Evolutionary conservation across 2,113 vertebrate species (phyloP).

Genomic region (Heliornis fulica): DNA sequence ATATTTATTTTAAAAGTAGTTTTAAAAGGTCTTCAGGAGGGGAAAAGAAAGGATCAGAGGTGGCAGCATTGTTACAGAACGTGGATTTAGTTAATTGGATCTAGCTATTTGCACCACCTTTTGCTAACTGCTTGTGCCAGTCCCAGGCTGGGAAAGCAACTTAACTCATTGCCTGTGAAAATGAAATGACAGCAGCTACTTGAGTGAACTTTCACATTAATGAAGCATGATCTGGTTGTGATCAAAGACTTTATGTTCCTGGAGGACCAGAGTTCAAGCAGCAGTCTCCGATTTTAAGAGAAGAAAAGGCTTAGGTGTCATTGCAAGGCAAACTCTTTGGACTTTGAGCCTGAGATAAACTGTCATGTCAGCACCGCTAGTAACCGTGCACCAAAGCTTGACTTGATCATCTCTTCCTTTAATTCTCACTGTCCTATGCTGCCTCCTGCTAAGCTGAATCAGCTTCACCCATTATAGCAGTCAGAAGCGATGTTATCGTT

Average conservation of each 20-base stretch:
- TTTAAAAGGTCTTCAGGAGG: too few species aligned
- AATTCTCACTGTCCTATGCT: neutral
- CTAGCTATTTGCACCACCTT: neutral
- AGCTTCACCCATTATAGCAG: neutral
- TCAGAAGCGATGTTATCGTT: conserved; percentile 14
- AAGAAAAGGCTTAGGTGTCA: neutral
- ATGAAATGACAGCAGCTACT: conserved; percentile 44
- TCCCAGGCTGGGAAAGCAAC: neutral
- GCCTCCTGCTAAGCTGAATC: neutral
- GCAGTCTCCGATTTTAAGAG: neutral
- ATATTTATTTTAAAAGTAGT: neutral
- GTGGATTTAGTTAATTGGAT: conserved; percentile 41
- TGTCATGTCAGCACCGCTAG: neutral
- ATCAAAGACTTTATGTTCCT: conserved; percentile 26
- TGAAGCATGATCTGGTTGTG: neutral
- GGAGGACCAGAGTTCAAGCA: conserved; percentile 27
- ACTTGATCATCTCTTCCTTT: neutral
- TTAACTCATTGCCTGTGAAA: conserved; percentile 39
- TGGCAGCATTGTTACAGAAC: neutral
- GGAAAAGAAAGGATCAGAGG: rapidly evolving
- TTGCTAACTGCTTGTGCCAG: neutral
- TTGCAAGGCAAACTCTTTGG: neutral
- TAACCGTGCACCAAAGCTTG: neutral
- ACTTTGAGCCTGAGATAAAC: neutral
- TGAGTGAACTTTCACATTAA: conserved; percentile 27